Evolutionary conservation across 1,140 invertebrate genomes (phyloP).

Genomic region (Cydia amplana): DNA sequence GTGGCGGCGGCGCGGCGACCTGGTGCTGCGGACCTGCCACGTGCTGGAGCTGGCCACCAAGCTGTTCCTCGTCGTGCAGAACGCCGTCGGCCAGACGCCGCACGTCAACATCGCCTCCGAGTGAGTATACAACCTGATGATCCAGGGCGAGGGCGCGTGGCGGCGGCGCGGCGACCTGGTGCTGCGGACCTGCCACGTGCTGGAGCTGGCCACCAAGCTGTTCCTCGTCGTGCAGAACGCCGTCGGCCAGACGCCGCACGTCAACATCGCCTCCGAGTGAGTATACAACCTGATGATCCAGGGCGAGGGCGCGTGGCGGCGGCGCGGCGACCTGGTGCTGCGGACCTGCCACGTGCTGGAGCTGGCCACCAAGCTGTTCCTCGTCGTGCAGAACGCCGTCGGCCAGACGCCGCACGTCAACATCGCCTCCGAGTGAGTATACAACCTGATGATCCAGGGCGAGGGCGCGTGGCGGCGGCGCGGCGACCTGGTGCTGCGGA

Average conservation of each 20-base stretch:
- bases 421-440: conserved; percentile 85
- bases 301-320: conserved; percentile 84
- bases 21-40: conserved; percentile 91
- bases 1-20: conserved; percentile 90
- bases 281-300: conserved; percentile 66
- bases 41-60: conserved; percentile 95
- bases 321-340: conserved; percentile 93
- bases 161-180: conserved; percentile 93
- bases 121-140: conserved; percentile 72
- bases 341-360: conserved; percentile 93
- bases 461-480: conserved; percentile 87
- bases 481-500: conserved; percentile 93
- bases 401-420: conserved; percentile 90
- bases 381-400: conserved; percentile 92
- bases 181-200: conserved; percentile 91
- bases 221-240: conserved; percentile 93
- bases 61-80: conserved; percentile 92
- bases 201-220: conserved; percentile 94
- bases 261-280: conserved; percentile 87
- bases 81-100: conserved; percentile 89
- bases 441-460: conserved; percentile 76
- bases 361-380: conserved; percentile 93
- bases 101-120: conserved; percentile 88
- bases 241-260: conserved; percentile 89
- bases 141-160: conserved; percentile 84